phyloP scores from a whole-genome alignment of 2,888 invertebrate genomes.

The Scrobipalpa costella region DNA sequence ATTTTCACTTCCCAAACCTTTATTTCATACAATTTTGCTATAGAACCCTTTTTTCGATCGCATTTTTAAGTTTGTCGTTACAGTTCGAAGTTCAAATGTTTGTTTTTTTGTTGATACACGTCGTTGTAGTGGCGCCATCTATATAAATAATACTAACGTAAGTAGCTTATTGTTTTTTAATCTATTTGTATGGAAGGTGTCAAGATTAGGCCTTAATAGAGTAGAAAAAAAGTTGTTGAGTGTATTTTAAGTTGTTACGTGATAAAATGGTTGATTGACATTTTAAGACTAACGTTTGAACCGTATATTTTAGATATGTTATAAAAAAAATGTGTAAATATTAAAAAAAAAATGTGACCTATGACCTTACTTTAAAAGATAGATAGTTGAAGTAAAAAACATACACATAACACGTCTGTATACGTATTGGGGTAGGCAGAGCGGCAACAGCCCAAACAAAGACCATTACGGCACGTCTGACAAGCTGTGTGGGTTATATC shows the following conservation, averaged over 20 bases:
- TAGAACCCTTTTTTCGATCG: background rate
- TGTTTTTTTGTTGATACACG: slow-evolving; percentile 41
- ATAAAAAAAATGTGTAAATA: too few relatives aligned
- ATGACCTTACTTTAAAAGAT: too few relatives aligned
- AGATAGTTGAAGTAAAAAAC: too few relatives aligned
- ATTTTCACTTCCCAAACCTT: slow-evolving; percentile 15
- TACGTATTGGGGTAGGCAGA: too few relatives aligned
- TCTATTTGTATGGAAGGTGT: slow-evolving; percentile 24
- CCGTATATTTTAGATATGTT: too few relatives aligned
- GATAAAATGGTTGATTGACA: background rate
- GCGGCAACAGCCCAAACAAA: too few relatives aligned
- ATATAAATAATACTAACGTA: slow-evolving; percentile 18
- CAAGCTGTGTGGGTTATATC: too few relatives aligned
- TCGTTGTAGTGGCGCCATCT: slow-evolving; percentile 43
- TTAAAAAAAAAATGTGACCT: too few relatives aligned
- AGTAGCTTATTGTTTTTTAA: slow-evolving; percentile 25
- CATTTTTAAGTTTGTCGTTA: slow-evolving; percentile 28
- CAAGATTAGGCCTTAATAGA: background rate
- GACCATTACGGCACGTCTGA: too few relatives aligned
- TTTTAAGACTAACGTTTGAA: too few relatives aligned
- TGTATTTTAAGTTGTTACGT: background rate
- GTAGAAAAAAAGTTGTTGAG: background rate
- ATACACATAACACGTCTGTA: too few relatives aligned
- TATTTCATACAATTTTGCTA: background rate
- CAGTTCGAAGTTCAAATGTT: slow-evolving; percentile 42